Base-by-base conservation (phyloP, 2,888 invertebrate genomes). In the Ptychoptera albimana region DNA sequence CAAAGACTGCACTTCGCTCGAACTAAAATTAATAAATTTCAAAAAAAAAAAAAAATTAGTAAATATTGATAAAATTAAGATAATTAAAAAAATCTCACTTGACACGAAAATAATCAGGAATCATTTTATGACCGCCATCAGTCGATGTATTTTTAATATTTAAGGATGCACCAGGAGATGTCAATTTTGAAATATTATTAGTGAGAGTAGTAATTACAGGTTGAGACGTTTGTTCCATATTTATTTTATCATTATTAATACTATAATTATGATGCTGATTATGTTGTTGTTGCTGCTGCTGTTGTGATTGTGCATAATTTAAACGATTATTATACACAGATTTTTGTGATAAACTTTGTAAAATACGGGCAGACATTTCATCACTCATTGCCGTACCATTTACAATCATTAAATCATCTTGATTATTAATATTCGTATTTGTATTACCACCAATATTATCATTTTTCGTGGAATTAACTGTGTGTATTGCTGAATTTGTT, bases 331-430 rank as follows among this genome's bases (percentile, higher is more conserved):
- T 58, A 42, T 52, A 54, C 41, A 61, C 60, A 1, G 61, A 60
- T 48, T 65, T 65, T 45, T 64, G 63, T 0, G 64, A 64, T 59
- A 65, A 63, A 48, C 65, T 64, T 46, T 65, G 64, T 16, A 65
- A 48, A 37, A 65, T 65, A 36, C 64, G 57, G 4, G 64, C 64
- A 31, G 65, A 64, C 2, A 63, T 35, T 44, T 65, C 65, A 42
- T 65, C 65, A 2, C 64, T 64, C 64, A 64, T 64, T 48, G 63
- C 62, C 1, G 63, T 64, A 30, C 65, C 64, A 52, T 65, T 65
- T 8, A 64, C 64, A 50, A 64, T 61, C 58, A 63, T 60, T 13
- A 64, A 60, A 47, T 65, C 64, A 41, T 64, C 64, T 42, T 34
- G 40, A 29, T 32, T 30, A 14, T 30, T 45, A 15, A 29, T 34